A percentile compares a stretch with the other conserved stretches of the same genome.
Evolutionary conservation across 2,888 invertebrate genomes (phyloP).

Genomic region (Atrina japonica): DNA sequence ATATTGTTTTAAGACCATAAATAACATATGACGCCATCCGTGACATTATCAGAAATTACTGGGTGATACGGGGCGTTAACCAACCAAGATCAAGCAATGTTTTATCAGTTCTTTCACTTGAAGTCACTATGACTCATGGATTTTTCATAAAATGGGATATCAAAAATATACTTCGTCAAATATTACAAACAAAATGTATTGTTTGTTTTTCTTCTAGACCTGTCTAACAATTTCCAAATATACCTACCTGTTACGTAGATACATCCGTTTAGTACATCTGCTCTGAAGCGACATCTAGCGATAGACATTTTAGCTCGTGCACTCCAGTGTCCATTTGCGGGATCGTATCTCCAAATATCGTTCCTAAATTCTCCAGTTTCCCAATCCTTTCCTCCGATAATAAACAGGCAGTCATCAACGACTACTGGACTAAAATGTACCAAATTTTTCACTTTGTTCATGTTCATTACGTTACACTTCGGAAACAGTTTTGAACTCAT

Average conservation of each 20-base stretch:
- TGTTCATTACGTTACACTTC: constrained; percentile 61
- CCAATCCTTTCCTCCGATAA: constrained; percentile 72
- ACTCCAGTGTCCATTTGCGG: constrained; percentile 65
- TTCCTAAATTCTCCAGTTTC: constrained; percentile 58
- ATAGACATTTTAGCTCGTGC: constrained; percentile 50
- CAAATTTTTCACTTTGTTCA: constrained; percentile 63
- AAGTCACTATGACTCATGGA: too few species aligned
- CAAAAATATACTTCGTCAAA: too few species aligned
- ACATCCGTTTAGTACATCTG: constrained; percentile 65
- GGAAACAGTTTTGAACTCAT: constrained; percentile 62
- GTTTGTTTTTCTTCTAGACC: too few species aligned
- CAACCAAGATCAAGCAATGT: too few species aligned
- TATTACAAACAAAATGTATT: too few species aligned
- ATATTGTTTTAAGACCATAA: too few species aligned
- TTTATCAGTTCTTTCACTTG: too few species aligned
- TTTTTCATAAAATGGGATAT: too few species aligned
- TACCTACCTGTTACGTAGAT: constrained; percentile 70
- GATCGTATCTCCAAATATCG: constrained; percentile 66
- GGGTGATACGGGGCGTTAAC: too few species aligned
- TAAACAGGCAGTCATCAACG: constrained; percentile 63
- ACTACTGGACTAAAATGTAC: constrained; percentile 67
- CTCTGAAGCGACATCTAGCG: constrained; percentile 68
- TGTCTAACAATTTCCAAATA: not conserved
- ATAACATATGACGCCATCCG: too few species aligned
- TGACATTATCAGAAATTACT: too few species aligned